Base-by-base conservation (phyloP, 2,113 vertebrate genomes). In the Megaptera novaeangliae region DNA sequence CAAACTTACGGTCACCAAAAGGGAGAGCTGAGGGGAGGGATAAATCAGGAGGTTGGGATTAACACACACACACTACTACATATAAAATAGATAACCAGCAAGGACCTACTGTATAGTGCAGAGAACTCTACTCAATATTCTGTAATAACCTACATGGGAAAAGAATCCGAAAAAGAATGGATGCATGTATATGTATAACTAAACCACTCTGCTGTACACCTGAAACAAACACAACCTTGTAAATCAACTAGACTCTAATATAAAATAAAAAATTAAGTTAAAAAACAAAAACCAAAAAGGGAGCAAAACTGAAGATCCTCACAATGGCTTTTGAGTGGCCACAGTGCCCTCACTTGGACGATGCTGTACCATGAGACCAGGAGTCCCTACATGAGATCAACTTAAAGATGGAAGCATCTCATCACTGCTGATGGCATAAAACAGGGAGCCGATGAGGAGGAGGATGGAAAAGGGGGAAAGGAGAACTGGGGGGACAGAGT, bases 301-400 rank as follows among this genome's bases (percentile, higher is more conserved):
- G 96, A 78, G 92, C 52, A 90, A 96, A 95, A 78, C 39, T 10
- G 94, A 97, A 91, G 85, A 96, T 15, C 23, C 74, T 15, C 21
- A 2, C 5, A 69, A 31, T 31, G 9, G 86, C 89, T 68, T 63
- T 8, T n/a, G 61, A 41, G 10, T 0, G 18, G 25, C 49, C 0
- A 0, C 39, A 31, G 3, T 91, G 82, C 63, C 12, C 92, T 78
- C 46, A 31, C 77, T 90, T 69, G 0, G 41, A 57, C 25, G 61
- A 12, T 39, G 39, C 78, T 91, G 27, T 27, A 15, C 84, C 88
- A 64, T 25, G 64, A 92, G 90, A 34, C 10, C 88, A 3, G 39
- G 31, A 11, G 4, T 25, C 39, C 69, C 23, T 1, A 4, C 5
- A 2, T 1, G 96, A 31, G 66, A 55, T 55, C 31, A 23, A 0